These are phyloP conservation scores for Ovis aries DNA, from an alignment of 2,113 vertebrate species.

Conservation along the genomic window DNA sequence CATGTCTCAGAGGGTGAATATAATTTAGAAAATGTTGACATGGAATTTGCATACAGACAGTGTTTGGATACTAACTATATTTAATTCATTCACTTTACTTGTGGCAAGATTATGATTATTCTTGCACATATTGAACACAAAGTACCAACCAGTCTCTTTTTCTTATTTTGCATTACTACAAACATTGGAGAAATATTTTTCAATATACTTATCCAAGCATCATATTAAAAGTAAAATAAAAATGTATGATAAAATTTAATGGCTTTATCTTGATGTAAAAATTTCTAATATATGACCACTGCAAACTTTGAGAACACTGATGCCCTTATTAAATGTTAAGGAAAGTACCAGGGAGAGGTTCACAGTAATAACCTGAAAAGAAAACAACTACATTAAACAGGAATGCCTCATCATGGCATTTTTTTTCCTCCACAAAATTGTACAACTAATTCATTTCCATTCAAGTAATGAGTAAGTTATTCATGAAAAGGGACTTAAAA, in stretches of 20 bases:
- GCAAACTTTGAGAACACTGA: neutral
- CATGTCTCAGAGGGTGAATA: conserved; percentile 20
- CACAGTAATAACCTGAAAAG: neutral
- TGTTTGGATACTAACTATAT: conserved; percentile 49
- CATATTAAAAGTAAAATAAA: conserved; percentile 18
- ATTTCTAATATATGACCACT: neutral
- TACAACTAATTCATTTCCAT: neutral
- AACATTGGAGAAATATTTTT: neutral
- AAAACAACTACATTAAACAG: neutral
- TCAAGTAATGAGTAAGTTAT: conserved; percentile 42
- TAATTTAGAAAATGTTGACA: conserved; percentile 45
- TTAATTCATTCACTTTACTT: conserved; percentile 48
- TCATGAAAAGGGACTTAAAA: conserved; percentile 48
- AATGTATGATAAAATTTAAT: neutral
- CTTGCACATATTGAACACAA: neutral
- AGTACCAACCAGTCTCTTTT: neutral
- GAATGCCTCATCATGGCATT: neutral
- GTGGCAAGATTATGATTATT: conserved; percentile 13
- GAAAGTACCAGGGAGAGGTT: neutral
- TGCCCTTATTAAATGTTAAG: neutral
- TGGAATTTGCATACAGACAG: conserved; percentile 55
- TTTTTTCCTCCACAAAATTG: neutral
- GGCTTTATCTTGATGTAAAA: neutral
- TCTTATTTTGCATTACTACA: neutral
- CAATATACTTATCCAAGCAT: neutral